Evolutionary conservation across 2,888 invertebrate genomes (phyloP).

Genomic region (Blastobasis lacticolella): DNA sequence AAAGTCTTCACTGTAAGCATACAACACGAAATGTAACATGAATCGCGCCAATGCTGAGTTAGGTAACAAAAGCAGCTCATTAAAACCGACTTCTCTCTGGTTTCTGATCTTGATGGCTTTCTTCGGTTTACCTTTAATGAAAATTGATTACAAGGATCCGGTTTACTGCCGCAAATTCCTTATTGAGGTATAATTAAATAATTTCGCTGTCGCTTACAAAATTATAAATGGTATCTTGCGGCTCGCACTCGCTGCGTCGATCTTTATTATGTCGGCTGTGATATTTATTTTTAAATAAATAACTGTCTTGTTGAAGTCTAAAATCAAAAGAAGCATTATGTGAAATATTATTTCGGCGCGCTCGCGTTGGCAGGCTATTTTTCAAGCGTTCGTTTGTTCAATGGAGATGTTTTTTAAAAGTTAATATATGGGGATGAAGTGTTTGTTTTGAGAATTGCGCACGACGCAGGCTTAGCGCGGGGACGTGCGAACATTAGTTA

Average conservation of each 20-base stretch:
- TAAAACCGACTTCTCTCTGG: background rate
- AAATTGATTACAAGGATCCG: background rate
- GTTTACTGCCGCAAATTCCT: background rate
- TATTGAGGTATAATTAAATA: too few species aligned
- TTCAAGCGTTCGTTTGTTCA: background rate
- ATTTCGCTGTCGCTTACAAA: background rate
- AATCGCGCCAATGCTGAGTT: too few species aligned
- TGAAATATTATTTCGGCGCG: too few species aligned
- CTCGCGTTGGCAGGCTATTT: too few species aligned
- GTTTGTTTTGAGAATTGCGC: conserved; percentile 11
- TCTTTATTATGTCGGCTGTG: too few species aligned
- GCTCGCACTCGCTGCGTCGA: too few species aligned
- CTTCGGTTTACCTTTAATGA: conserved; percentile 1
- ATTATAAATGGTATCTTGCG: background rate
- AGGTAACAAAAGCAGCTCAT: background rate
- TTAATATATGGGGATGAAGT: conserved; percentile 3
- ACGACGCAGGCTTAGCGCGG: conserved; percentile 7
- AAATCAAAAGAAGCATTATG: too few species aligned
- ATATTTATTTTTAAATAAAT: too few species aligned
- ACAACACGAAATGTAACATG: too few species aligned
- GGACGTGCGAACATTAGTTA: conserved; percentile 16
- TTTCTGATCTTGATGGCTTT: background rate
- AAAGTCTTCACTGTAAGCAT: too few species aligned
- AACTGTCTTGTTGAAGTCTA: too few species aligned
- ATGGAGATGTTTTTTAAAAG: background rate